These are phyloP conservation scores for Psettodes erumei DNA, from an alignment of 2,113 vertebrate genomes.

Conservation along the genomic window DNA sequence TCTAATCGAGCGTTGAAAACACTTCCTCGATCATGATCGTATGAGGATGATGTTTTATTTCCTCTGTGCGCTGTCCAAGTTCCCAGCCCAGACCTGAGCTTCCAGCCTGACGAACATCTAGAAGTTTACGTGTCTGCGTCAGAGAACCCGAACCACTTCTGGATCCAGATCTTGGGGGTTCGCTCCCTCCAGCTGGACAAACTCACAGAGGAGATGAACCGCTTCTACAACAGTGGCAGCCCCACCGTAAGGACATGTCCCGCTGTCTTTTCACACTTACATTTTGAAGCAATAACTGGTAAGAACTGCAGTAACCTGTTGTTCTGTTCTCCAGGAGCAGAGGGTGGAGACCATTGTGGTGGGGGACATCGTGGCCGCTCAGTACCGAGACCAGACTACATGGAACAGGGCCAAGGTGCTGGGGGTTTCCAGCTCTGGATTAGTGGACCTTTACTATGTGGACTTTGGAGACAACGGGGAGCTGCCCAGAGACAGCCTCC, in stretches of 20 bases:
- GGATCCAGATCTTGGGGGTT: slow-evolving; percentile 91
- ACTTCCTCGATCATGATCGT: not conserved
- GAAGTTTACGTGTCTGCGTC: slow-evolving; percentile 92
- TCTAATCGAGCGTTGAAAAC: not conserved
- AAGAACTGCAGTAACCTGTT: not conserved
- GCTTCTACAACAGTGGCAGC: slow-evolving; percentile 79
- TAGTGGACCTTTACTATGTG: slow-evolving; percentile 89
- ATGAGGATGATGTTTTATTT: not conserved
- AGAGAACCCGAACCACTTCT: slow-evolving; percentile 91
- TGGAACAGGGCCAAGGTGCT: slow-evolving; percentile 91
- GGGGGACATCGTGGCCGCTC: slow-evolving; percentile 91
- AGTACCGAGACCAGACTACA: slow-evolving; percentile 70
- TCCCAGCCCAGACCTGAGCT: slow-evolving; percentile 91
- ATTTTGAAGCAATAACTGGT: not conserved
- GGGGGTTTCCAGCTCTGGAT: slow-evolving; percentile 80
- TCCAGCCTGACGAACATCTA: slow-evolving; percentile 88
- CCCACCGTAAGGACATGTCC: slow-evolving; percentile 66
- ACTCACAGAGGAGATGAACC: slow-evolving; percentile 88
- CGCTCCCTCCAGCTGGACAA: slow-evolving; percentile 90
- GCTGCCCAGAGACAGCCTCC: slow-evolving; percentile 78
- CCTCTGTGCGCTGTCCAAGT: slow-evolving; percentile 80
- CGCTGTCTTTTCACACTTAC: not conserved
- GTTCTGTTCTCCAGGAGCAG: slow-evolving; percentile 74
- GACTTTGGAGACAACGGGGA: slow-evolving; percentile 92
- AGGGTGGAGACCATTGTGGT: slow-evolving; percentile 74